These are phyloP conservation scores for Drosophila subobscura DNA, from an alignment of 1,140 invertebrate genomes.

Conservation along the genomic window DNA sequence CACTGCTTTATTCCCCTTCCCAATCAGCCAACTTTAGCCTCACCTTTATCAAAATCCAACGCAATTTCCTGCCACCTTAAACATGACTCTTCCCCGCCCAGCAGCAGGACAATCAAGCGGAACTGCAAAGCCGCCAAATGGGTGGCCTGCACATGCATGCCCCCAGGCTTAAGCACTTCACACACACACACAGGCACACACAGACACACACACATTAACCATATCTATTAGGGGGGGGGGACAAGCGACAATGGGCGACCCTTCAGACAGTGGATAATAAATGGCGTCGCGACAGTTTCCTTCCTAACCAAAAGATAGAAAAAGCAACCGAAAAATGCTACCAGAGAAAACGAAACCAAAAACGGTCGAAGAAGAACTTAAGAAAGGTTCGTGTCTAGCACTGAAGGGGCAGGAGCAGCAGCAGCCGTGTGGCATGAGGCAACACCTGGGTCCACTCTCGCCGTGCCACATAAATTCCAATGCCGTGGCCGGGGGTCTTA, in stretches of 20 bases:
- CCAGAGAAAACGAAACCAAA: neutral
- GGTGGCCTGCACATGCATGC: conserved; percentile 39
- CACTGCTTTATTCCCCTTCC: too few species aligned
- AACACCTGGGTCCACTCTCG: conserved; percentile 81
- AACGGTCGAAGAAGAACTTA: conserved; percentile 45
- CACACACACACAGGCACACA: conserved; percentile 58
- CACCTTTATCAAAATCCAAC: neutral
- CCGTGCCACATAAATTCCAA: conserved; percentile 81
- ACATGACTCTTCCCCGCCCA: conserved; percentile 10
- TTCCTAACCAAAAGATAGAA: conserved; percentile 48
- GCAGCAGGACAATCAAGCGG: conserved; percentile 39
- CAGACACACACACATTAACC: conserved; percentile 66
- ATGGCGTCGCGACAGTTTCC: conserved; percentile 83
- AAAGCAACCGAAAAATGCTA: neutral
- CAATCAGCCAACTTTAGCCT: neutral
- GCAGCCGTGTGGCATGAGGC: conserved; percentile 10
- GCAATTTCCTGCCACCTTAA: conserved; percentile 3
- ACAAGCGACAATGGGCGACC: conserved; percentile 71
- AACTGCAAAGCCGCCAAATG: conserved; percentile 13
- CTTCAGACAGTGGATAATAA: conserved; percentile 78
- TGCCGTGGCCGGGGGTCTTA: conserved; percentile 74
- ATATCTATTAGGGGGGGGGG: conserved; percentile 57
- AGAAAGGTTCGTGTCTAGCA: conserved; percentile 58
- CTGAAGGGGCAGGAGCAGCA: conserved; percentile 9
- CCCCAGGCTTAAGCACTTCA: conserved; percentile 32